Evolutionary conservation across 2,113 vertebrate species (phyloP), one percentile per base, ranked within the genome.

Genomic region (Entosphenus tridentatus): DNA sequence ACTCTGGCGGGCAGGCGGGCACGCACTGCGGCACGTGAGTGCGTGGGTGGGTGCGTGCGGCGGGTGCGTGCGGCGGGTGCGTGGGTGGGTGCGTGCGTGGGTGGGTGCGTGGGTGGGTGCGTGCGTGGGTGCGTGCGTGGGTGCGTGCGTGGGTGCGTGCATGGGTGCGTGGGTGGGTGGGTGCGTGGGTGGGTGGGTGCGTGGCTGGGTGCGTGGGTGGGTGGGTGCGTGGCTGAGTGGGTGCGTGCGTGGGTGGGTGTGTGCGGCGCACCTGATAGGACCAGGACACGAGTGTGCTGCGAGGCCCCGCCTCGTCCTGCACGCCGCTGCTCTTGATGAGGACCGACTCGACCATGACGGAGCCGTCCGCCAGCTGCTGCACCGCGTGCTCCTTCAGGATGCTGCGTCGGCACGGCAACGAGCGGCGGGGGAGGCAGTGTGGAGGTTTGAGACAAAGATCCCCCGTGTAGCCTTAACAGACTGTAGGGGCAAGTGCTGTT

Each of bases 321-420:
- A 86, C 86, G 0, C 89, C 87, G 0, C 88, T 86, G 10, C 88
- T 86, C 75, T 97, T 95, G 74, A 98, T 84, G 3, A 98, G 85
- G 56, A 96, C 92, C 69, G 93, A 98, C 71, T 96, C 93, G 54
- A 98, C 89, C 0, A 90, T 96, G 72, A 98, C 88, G 0, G 90
- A 96, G 11, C 90, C 83, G 0, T 98, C 93, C 0, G 89, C 87
- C 69, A 96, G 86, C 10, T 95, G 92, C 78, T 98, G 93, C 73
- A 96, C 85, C 0, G 83, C 81, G 73, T 87, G 88, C 67, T 86
- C 88, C 71, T 91, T 95, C 57, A 98, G 81, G 67, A 87, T 68
- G 5, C 90, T 93, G 74, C 1, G 1, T 39, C 39, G 6, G 39
- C 39, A 39, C 39, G 12, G 16, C 17, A 12, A 70, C 3, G 55